A percentile compares a stretch with the other conserved stretches of the same genome.
Conservation (phyloP, 2,888 invertebrate genomes). For the Drosophila setosimentum region DNA sequence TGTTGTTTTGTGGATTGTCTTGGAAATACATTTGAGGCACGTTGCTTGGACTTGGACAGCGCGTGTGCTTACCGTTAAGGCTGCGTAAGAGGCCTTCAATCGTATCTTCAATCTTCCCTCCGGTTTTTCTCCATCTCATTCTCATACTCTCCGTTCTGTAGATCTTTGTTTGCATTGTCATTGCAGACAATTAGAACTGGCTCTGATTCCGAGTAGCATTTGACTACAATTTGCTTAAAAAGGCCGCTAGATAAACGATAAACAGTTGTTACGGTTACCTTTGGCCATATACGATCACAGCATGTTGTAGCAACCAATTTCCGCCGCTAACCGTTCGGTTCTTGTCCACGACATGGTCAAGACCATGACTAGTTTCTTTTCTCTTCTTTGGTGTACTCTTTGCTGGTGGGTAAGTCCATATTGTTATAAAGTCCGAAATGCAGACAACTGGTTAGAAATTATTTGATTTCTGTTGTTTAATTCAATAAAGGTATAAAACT, state of each 20-base stretch:
- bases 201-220: constrained; percentile 52
- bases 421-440: not conserved
- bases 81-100: constrained; percentile 43
- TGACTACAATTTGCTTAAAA: constrained; percentile 67
- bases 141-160: constrained; percentile 2
- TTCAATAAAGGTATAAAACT: not conserved
- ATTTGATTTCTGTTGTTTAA: not conserved
- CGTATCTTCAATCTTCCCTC: constrained; percentile 35
- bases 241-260: constrained; percentile 72
- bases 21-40: constrained; percentile 37
- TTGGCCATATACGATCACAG: constrained; percentile 49
- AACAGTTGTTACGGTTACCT: constrained; percentile 60
- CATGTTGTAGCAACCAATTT: constrained; percentile 35
- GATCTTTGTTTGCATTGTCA: constrained; percentile 65
- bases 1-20: constrained; percentile 14
- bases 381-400: constrained; percentile 20
- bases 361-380: constrained; percentile 60
- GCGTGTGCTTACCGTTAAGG: constrained; percentile 68
- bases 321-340: constrained; percentile 54
- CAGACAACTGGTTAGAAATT: not conserved
- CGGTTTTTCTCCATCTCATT: not conserved
- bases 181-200: constrained; percentile 66
- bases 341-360: constrained; percentile 55
- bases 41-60: constrained; percentile 38
- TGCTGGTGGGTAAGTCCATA: constrained; percentile 4